phyloP scores from a whole-genome alignment of 2,113 vertebrate species.

The Neodontobutis hainanensis region DNA sequence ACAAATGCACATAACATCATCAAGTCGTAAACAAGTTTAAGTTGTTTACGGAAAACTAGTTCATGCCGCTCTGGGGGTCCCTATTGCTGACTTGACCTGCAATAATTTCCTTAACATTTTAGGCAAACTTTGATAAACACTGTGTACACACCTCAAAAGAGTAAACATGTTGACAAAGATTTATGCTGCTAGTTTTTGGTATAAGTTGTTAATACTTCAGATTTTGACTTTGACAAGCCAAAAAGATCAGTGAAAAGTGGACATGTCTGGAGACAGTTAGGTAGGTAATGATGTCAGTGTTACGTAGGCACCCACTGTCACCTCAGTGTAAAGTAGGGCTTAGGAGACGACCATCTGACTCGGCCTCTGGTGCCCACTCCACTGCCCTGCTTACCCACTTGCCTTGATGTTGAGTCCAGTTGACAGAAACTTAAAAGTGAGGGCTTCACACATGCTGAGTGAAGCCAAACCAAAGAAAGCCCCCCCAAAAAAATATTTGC shows the following conservation, averaged over 20 bases:
- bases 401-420: conserved; percentile 61
- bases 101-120: conserved; percentile 28
- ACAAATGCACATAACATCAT: conserved; percentile 5
- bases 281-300: conserved; percentile 60
- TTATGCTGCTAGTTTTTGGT: conserved; percentile 10
- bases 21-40: conserved; percentile 46
- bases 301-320: conserved; percentile 27
- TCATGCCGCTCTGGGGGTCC: conserved; percentile 38
- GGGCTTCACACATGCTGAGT: conserved; percentile 64
- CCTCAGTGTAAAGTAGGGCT: conserved; percentile 32
- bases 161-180: conserved; percentile 60
- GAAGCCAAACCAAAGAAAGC: conserved; percentile 62
- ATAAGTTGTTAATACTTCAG: background rate
- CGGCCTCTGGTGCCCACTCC: conserved; percentile 26
- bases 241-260: background rate
- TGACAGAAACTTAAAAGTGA: conserved; percentile 55
- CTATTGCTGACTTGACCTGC: conserved; percentile 39
- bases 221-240: background rate
- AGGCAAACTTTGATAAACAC: conserved; percentile 24
- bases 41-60: conserved; percentile 48
- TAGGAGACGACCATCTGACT: conserved; percentile 45
- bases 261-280: conserved; percentile 19
- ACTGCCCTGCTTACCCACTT: conserved; percentile 58
- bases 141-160: conserved; percentile 26
- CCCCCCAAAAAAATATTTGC: conserved; percentile 54